These are phyloP conservation scores for Heliconius hermathena DNA, from an alignment of 1,140 invertebrate species.

Conservation along the genomic window DNA sequence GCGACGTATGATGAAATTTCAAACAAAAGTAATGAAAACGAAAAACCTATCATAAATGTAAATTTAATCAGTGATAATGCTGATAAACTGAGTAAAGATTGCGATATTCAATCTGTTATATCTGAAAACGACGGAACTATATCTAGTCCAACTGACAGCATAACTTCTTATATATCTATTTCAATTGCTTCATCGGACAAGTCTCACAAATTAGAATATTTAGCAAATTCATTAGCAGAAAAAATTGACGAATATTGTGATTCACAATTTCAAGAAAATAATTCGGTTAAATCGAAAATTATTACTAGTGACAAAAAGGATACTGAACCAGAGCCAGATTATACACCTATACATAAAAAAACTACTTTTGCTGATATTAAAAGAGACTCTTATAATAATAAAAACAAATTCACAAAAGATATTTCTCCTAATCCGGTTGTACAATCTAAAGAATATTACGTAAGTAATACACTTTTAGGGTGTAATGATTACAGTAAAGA, in stretches of 20 bases:
- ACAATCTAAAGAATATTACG: constrained; percentile 57
- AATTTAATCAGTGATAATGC: constrained; percentile 28
- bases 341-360: constrained; percentile 71
- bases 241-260: constrained; percentile 82
- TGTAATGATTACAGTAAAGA: constrained; percentile 58
- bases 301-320: constrained; percentile 52
- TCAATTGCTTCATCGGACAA: constrained; percentile 76
- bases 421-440: constrained; percentile 38
- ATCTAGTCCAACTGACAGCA: constrained; percentile 76
- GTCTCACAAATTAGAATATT: constrained; percentile 77
- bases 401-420: constrained; percentile 56
- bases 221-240: constrained; percentile 79
- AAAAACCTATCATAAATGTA: constrained; percentile 39
- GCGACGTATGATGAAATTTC: constrained; percentile 56
- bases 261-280: constrained; percentile 70
- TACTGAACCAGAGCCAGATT: constrained; percentile 62
- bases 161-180: constrained; percentile 79
- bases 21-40: constrained; percentile 50
- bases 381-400: constrained; percentile 61
- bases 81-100: constrained; percentile 46
- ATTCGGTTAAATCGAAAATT: constrained; percentile 52
- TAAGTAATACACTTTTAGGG: constrained; percentile 68
- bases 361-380: constrained; percentile 73
- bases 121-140: constrained; percentile 77
- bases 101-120: constrained; percentile 62